These are phyloP conservation scores for Chymomyza caudatula DNA, from an alignment of 2,888 invertebrate genomes.

Conservation along the genomic window DNA sequence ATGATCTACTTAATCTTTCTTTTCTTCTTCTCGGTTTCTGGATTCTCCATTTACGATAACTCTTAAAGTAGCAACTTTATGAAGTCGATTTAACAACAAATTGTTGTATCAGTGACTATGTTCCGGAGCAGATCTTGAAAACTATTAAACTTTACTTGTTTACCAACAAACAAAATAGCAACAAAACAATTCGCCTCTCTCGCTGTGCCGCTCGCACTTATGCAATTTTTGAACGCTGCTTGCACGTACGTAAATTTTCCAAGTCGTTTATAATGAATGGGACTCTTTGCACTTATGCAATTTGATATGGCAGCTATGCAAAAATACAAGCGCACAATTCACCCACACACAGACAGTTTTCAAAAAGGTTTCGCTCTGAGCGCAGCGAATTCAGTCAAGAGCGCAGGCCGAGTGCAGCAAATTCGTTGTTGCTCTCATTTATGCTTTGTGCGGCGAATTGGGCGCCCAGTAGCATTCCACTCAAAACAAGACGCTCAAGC, in stretches of 20 bases:
- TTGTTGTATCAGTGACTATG: too few relatives aligned
- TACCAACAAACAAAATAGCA: background rate
- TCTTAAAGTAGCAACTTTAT: too few relatives aligned
- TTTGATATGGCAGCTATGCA: background rate
- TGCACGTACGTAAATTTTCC: background rate
- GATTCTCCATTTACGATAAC: too few relatives aligned
- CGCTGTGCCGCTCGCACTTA: background rate
- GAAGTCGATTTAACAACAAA: too few relatives aligned
- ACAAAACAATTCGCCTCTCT: background rate
- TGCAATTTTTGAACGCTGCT: background rate
- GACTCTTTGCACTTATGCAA: background rate
- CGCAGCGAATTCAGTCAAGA: slow-evolving; percentile 33
- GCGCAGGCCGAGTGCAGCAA: slow-evolving; percentile 23
- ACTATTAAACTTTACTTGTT: background rate
- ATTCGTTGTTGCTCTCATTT: slow-evolving; percentile 19
- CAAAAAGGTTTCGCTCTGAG: slow-evolving; percentile 26
- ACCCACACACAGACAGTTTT: background rate
- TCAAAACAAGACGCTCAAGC: background rate
- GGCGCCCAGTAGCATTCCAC: background rate
- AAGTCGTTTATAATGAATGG: background rate
- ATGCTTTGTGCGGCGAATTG: slow-evolving; percentile 37
- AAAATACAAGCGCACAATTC: slow-evolving; percentile 1
- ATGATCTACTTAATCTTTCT: too few relatives aligned
- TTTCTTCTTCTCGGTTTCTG: too few relatives aligned
- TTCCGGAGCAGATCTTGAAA: background rate